Evolutionary conservation across 2,113 vertebrate genomes (phyloP), one percentile per base, ranked within the genome.

Genomic region (Heterocephalus glaber): DNA sequence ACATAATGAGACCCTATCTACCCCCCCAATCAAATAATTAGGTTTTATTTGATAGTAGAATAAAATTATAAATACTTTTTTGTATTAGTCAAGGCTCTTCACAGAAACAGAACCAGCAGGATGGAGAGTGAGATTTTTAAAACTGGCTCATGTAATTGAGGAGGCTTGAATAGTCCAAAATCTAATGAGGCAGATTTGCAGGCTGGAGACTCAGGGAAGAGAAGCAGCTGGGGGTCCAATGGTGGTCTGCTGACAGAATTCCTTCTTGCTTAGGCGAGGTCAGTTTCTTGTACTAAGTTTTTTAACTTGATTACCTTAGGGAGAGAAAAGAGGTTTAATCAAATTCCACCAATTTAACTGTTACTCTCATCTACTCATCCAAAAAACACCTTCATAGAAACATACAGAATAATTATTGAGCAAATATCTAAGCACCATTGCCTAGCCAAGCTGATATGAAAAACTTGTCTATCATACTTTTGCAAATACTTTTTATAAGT

Each of bases 31-130:
- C 20, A 81, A 26, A 10, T 56, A 86, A 41, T 76, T 72, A 79
- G 61, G 41, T 95, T 77, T 94, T 93, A 44, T 70, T 94, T 94
- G 86, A 20, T 84, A 24, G 14, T 38, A n/a, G 52, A 74, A 86
- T 30, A 88, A 95, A 90, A 92, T 60, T 87, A 63, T 14, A 85
- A 65, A 41, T 58, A 56, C 33, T 77, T 63, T 63, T 49, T 44
- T 77, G 13, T 52, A 30, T 90, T 65, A 60, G 65, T 54, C 17
- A 76, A 58, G 22, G 33, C 19, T 20, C 74, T 22, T 60, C 44
- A 79, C 24, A 79, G 44, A 65, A 80, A 79, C 9, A 14, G 41
- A 65, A 65, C 58, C 60, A 79, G 12, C 10, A 38, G 49, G 54
- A 41, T 20, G 44, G 56, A 47, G 17, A 85, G 26, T 11, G 19